A percentile compares a stretch with the other conserved stretches of the same genome.
Evolutionary conservation across 2,888 invertebrate species (phyloP).

Genomic region (Archips xylosteana): DNA sequence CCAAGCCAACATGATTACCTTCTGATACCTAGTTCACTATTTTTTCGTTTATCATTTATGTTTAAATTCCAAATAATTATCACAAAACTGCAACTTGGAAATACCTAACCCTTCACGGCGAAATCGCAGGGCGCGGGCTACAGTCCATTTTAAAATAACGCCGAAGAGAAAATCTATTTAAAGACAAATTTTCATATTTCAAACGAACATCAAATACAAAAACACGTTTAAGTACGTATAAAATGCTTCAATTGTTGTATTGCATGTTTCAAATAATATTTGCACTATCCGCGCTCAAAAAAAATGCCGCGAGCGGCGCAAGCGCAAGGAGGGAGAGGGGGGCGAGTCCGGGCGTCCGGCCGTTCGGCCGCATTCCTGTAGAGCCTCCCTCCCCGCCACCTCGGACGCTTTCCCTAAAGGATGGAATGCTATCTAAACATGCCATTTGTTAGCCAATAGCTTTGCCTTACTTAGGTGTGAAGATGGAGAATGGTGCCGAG

Average conservation of each 20-base stretch:
- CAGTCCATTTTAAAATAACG: too few relatives aligned
- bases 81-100: too few relatives aligned
- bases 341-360: constrained; percentile 46
- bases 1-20: too few relatives aligned
- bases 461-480: constrained; percentile 7
- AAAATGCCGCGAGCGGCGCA: constrained; percentile 31
- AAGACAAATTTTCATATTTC: not conserved
- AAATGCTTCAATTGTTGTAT: not conserved
- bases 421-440: constrained; percentile 65
- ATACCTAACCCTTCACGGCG: too few relatives aligned
- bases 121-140: too few relatives aligned
- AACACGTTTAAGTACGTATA: not conserved
- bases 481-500: not conserved
- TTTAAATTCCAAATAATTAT: too few relatives aligned
- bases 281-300: constrained; percentile 29
- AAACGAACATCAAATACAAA: not conserved
- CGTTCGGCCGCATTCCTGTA: constrained; percentile 80
- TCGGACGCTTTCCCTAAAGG: constrained; percentile 68
- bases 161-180: too few relatives aligned
- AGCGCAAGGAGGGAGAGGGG: constrained; percentile 43
- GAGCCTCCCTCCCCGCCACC: constrained; percentile 71
- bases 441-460: constrained; percentile 37
- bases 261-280: constrained; percentile 22
- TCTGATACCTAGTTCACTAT: too few relatives aligned
- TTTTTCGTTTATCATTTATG: too few relatives aligned